These are phyloP conservation scores for Origma solitaria DNA, from an alignment of 2,113 vertebrate species.

Conservation along the genomic window DNA sequence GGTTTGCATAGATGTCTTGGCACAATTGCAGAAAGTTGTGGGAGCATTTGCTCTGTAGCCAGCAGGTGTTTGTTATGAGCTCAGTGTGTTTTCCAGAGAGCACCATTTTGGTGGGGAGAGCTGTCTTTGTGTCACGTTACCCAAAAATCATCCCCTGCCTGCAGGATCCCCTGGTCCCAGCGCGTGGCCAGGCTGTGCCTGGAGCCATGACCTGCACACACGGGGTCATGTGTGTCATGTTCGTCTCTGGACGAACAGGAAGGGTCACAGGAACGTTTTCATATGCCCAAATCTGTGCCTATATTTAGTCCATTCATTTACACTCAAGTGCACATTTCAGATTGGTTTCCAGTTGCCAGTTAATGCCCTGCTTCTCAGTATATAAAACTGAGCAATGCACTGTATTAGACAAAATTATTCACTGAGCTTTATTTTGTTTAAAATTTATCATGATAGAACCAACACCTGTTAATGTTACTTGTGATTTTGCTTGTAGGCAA, in stretches of 20 bases:
- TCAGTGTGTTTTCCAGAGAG: neutral
- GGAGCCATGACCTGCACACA: accelerated
- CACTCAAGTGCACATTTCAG: neutral
- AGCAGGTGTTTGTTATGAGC: neutral
- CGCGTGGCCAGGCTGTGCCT: neutral
- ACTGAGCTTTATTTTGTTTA: neutral
- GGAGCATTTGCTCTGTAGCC: neutral
- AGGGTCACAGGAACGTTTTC: neutral
- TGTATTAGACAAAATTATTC: neutral
- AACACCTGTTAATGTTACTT: neutral
- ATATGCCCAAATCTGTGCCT: neutral
- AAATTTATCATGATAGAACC: neutral
- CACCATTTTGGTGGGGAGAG: neutral
- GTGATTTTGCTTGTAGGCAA: neutral
- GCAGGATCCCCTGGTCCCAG: neutral
- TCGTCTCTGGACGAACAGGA: neutral
- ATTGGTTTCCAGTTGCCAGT: neutral
- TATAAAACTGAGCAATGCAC: neutral
- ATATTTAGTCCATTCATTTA: neutral
- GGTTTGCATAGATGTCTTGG: neutral
- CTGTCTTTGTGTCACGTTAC: neutral
- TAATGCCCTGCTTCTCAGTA: neutral
- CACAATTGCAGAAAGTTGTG: neutral
- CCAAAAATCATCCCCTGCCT: accelerated
- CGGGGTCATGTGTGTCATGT: no score